Percentiles rank a stretch among this genome's conserved stretches.
Evolutionary conservation across 1,140 invertebrate genomes (phyloP).

Genomic region (Theocolax elegans): DNA sequence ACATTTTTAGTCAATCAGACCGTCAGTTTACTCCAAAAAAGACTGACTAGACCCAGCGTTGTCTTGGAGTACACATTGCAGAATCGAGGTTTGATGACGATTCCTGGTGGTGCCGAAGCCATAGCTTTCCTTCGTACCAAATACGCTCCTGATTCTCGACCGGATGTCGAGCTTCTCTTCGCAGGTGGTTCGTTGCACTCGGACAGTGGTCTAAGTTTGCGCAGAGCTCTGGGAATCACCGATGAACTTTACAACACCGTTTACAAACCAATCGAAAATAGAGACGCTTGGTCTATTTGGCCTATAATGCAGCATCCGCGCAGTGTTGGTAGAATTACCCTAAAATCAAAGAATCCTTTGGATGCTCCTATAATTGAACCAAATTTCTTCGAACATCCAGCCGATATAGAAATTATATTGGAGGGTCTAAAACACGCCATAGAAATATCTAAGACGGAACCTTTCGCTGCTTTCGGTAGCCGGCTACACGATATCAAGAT

Average conservation of each 20-base stretch:
- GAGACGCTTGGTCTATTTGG: constrained; percentile 75
- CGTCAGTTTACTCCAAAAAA: constrained; percentile 52
- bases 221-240: constrained; percentile 68
- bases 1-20: constrained; percentile 68
- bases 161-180: constrained; percentile 71
- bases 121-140: constrained; percentile 67
- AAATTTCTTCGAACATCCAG: constrained; percentile 76
- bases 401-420: constrained; percentile 75
- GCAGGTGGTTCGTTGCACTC: constrained; percentile 68
- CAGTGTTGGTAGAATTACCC: constrained; percentile 75
- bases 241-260: constrained; percentile 71
- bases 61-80: constrained; percentile 63
- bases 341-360: constrained; percentile 78
- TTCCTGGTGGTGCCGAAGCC: constrained; percentile 69
- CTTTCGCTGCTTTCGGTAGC: constrained; percentile 72
- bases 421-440: constrained; percentile 75
- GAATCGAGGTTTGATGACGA: constrained; percentile 63
- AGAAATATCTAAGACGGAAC: constrained; percentile 70
- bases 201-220: constrained; percentile 72
- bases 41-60: constrained; percentile 39
- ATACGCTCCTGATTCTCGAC: constrained; percentile 64
- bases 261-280: constrained; percentile 69
- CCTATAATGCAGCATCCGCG: constrained; percentile 81
- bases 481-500: constrained; percentile 69
- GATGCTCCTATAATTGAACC: constrained; percentile 80